These are phyloP conservation scores for Indri indri DNA, from an alignment of 2,113 vertebrate species.

Conservation along the genomic window DNA sequence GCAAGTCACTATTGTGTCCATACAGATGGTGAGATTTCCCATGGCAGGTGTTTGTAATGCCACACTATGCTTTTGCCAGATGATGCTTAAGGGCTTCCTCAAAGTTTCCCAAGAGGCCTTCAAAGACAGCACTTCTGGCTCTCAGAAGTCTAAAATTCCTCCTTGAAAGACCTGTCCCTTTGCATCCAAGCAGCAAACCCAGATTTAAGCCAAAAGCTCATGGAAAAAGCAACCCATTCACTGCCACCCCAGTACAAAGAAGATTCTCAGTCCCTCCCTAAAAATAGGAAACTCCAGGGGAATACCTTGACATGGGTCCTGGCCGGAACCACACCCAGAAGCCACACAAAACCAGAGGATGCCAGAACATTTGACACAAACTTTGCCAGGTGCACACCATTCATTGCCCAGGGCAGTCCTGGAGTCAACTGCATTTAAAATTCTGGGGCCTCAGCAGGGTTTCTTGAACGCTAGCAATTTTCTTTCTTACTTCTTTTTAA, in stretches of 20 bases:
- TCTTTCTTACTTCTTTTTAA: neutral
- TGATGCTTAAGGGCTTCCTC: neutral
- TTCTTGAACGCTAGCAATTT: neutral
- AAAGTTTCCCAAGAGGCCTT: neutral
- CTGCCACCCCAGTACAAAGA: neutral
- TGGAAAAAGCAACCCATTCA: neutral
- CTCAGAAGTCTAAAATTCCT: neutral
- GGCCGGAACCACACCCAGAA: neutral
- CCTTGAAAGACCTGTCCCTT: neutral
- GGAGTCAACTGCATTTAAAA: neutral
- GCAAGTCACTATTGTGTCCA: neutral
- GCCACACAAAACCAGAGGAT: neutral
- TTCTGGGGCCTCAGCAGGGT: neutral
- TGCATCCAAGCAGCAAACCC: neutral
- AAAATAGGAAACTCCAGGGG: neutral
- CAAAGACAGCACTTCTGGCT: neutral
- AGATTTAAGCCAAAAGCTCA: neutral
- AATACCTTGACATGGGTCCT: neutral
- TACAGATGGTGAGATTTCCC: neutral
- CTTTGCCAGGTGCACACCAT: neutral
- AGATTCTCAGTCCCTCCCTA: neutral
- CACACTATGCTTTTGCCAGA: neutral
- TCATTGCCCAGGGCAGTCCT: neutral
- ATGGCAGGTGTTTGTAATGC: neutral
- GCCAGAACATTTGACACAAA: neutral